Evolutionary conservation across 1,140 invertebrate species (phyloP), one percentile per base, ranked within the genome.

Genomic region (Mya arenaria): DNA sequence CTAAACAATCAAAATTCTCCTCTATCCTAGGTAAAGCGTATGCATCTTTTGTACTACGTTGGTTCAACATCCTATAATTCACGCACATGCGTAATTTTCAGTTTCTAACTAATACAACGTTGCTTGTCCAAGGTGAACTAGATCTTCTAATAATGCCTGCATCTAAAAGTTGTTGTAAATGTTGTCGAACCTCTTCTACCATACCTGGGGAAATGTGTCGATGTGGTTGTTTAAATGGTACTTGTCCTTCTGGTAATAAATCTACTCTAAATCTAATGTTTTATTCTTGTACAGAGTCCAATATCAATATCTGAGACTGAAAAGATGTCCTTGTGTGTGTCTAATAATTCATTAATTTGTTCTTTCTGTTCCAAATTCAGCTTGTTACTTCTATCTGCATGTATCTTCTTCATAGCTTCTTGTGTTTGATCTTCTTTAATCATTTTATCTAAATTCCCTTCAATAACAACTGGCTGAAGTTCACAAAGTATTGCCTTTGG

Each of bases 401-500:
- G 28, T 17, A 66, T 19, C 58, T 30, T 32, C 2, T 32, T 4
- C 69, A 28, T 25, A 5, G 23, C 19, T 4, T 65, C 13, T 60
- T 77, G 0, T n/a, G n/a, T n/a, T n/a, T 48, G 25, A 68, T 52
- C 30, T 56, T 68, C 44, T 68, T 37, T 13, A 37, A 34, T 28
- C 36, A 37, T 44, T 30, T 34, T 4, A 28, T 19, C 37, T 1
- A 66, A n/a, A 25, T 69, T 63, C 44, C 79, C 66, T 32, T 60
- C 60, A 15, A 82, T 63, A 30, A 36, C 60, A 3, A 86, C 83
- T 25, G 80, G 83, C 52, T 84, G 79, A 1, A 84, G 8, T 34
- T 86, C 83, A 83, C 83, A 84, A 36, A 84, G 23, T 2, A 82
- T 55, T 8, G 79, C 60, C 74, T 65, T 78, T 23, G 78, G 78